Conservation (phyloP, 2,888 invertebrate species). For the Rhamnusium bicolor region DNA sequence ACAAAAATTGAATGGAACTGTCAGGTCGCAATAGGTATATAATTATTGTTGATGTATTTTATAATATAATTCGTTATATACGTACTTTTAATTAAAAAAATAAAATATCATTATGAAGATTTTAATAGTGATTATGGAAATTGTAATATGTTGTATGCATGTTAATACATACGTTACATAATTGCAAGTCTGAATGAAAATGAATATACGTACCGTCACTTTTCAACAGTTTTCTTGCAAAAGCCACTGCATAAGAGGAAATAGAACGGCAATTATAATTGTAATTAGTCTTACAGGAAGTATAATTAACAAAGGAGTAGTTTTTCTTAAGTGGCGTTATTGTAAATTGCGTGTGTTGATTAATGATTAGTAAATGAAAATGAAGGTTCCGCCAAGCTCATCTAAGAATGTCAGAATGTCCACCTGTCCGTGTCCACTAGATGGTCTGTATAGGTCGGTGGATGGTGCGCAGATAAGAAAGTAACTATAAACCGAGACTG, state of each 20-base stretch:
- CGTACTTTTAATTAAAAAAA: neutral
- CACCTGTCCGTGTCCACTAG: slow-evolving; percentile 61
- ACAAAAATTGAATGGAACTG: too few relatives aligned
- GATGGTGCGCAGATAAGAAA: slow-evolving; percentile 63
- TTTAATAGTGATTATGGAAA: neutral
- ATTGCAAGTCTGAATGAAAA: slow-evolving; percentile 34
- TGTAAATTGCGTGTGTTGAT: slow-evolving; percentile 57
- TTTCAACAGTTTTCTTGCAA: slow-evolving; percentile 42
- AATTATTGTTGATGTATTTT: neutral
- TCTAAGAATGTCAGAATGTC: slow-evolving; percentile 59
- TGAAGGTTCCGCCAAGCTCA: slow-evolving; percentile 54
- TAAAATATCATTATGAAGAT: neutral
- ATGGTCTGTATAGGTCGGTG: slow-evolving; percentile 58
- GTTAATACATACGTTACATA: slow-evolving; percentile 9
- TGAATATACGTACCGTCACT: slow-evolving; percentile 39
- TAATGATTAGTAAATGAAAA: slow-evolving; percentile 57
- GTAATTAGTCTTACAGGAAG: slow-evolving; percentile 46
- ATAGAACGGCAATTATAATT: slow-evolving; percentile 44
- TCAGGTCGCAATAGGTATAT: too few relatives aligned
- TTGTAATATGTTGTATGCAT: neutral
- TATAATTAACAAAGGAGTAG: slow-evolving; percentile 47
- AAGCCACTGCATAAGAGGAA: slow-evolving; percentile 36
- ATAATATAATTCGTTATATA: neutral
- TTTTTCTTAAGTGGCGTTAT: slow-evolving; percentile 51
- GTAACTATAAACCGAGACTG: slow-evolving; percentile 66